Base-by-base conservation (phyloP, 2,888 invertebrate species). In the Diplazon laetatorius region DNA sequence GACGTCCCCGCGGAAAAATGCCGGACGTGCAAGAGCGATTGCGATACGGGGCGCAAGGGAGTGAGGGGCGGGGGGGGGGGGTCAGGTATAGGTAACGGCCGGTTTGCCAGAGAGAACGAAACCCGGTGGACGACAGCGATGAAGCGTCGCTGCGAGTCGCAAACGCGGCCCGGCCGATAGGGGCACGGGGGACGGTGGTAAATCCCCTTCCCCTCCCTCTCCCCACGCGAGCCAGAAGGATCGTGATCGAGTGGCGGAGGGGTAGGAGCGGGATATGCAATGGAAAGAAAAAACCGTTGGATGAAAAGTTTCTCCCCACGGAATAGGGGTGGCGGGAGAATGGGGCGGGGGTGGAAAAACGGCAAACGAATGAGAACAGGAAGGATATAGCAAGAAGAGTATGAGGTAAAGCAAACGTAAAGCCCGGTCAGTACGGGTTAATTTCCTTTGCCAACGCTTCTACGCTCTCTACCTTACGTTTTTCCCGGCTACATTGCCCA, bases 1-100 rank as follows among this genome's bases (percentile, higher is more conserved):
- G 85, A 85, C 73, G 82, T 83, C 82, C n/a, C 85, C 83, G 82
- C 80, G 79, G 85, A 87, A 87, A 87, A 87, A 86, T 87, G 86
- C 85, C 84, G 83, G 84, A 81, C 85, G 83, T 80, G 84, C 85
- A 85, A 82, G 84, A 83, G 84, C 86, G 82, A 86, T 86, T 84
- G 85, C 81, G 84, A 85, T 83, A 83, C n/a, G n/a, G n/a, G n/a
- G n/a, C n/a, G 87, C 78, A 73, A 14, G 4, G 18, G 30, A 37
- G 18, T n/a, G 30, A 20, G 25, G 12, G 8, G 48, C 22, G 46
- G 63, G 63, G 22, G 65, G 50, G 2, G 10, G 2, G 46, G 55
- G 35, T 46, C 39, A 12, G 69, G 80, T 30, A 6, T 2, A 30
- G 80, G 83, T 80, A 81, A 82, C 81, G 85, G 82, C 62, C 68